These are phyloP conservation scores for Panagrolaimus sp. DNA, from an alignment of 1,140 invertebrate genomes.

Conservation along the genomic window DNA sequence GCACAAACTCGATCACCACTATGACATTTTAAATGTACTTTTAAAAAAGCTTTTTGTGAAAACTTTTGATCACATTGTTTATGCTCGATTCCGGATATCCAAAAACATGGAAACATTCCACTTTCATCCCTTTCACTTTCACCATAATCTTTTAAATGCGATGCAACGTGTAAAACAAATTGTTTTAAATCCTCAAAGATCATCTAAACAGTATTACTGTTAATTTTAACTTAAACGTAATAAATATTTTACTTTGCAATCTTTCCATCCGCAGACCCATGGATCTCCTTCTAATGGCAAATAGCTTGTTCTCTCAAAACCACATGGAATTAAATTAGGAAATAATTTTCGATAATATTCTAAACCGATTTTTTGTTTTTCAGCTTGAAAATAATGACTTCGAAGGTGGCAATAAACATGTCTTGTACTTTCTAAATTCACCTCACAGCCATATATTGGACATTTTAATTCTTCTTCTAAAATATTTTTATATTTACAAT, in stretches of 20 bases:
- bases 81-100: constrained; percentile 1
- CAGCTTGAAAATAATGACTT: constrained; percentile 1
- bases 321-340: not conserved
- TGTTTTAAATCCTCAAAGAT: not conserved
- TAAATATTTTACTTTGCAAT: not conserved
- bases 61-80: not conserved
- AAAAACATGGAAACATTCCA: not conserved
- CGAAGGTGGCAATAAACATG: constrained; percentile 6
- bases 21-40: not conserved
- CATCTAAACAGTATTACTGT: not conserved
- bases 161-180: not conserved
- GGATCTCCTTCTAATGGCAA: not conserved
- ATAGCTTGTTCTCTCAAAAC: not conserved
- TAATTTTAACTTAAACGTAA: too few relatives aligned
- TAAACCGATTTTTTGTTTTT: not conserved
- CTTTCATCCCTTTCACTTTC: not conserved
- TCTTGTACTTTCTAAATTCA: not conserved
- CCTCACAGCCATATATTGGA: not conserved
- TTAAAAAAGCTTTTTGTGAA: not conserved
- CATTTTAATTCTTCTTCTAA: not conserved
- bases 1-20: not conserved
- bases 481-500: not conserved
- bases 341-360: not conserved
- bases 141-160: not conserved
- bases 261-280: constrained; percentile 2